Percentiles rank a stretch among this genome's conserved stretches.
phyloP scores from a whole-genome alignment of 1,140 invertebrate genomes.

The Dendrolimus kikuchii region DNA sequence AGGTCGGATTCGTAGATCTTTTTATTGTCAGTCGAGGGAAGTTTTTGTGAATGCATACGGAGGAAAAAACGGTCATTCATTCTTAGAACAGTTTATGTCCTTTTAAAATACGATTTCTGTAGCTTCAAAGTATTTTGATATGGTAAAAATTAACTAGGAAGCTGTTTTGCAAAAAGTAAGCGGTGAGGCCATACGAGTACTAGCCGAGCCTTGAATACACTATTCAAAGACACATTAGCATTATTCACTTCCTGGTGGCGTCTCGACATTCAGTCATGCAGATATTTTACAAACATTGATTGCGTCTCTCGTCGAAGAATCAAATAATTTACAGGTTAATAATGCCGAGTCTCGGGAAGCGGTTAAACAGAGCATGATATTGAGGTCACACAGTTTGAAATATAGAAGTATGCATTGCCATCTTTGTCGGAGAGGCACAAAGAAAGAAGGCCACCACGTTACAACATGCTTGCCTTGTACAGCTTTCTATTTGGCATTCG shows the following conservation, averaged over 20 bases:
- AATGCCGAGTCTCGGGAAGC: slow-evolving; percentile 21
- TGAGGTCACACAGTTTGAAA: slow-evolving; percentile 48
- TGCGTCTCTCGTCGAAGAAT: slow-evolving; percentile 19
- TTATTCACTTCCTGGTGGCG: slow-evolving; percentile 58
- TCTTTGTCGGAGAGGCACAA: slow-evolving; percentile 41
- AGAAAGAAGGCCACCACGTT: slow-evolving; percentile 63
- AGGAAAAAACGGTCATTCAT: not conserved
- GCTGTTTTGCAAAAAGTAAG: slow-evolving; percentile 39
- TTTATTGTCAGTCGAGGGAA: slow-evolving; percentile 23
- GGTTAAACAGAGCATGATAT: slow-evolving; percentile 51
- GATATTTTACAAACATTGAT: slow-evolving; percentile 27
- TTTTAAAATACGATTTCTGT: no score
- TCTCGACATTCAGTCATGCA: slow-evolving; percentile 37
- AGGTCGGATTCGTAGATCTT: slow-evolving; percentile 14
- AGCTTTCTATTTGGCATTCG: slow-evolving; percentile 67
- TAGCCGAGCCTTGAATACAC: slow-evolving; percentile 60
- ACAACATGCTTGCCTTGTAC: slow-evolving; percentile 65
- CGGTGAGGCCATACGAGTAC: slow-evolving; percentile 46
- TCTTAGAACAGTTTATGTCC: not conserved
- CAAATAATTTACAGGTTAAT: slow-evolving; percentile 23
- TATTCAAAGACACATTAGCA: slow-evolving; percentile 66
- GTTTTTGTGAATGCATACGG: slow-evolving; percentile 16
- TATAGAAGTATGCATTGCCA: slow-evolving; percentile 48
- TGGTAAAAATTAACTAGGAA: slow-evolving; percentile 33
- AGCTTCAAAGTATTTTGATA: slow-evolving; percentile 1